These are phyloP conservation scores for Athalia circularis DNA, from an alignment of 2,888 invertebrate species.

Conservation along the genomic window DNA sequence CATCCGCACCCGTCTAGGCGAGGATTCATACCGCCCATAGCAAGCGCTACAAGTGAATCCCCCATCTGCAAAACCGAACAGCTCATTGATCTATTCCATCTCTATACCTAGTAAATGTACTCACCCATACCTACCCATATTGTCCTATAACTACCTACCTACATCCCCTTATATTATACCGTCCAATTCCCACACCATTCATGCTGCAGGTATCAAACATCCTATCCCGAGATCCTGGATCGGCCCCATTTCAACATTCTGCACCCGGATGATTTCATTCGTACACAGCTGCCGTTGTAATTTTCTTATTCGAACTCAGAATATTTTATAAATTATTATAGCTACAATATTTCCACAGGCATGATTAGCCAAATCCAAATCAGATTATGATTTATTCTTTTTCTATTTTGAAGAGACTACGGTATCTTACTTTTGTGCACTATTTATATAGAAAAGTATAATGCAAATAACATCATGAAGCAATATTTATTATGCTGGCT, in stretches of 20 bases:
- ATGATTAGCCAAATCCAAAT: too few species aligned
- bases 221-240: constrained; percentile 35
- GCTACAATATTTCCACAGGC: too few species aligned
- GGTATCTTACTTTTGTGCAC: background rate
- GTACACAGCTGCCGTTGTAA: background rate
- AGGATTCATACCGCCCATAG: constrained; percentile 41
- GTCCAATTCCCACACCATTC: background rate
- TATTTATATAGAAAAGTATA: background rate
- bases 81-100: constrained; percentile 44
- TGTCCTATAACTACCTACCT: background rate
- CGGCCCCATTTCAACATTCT: constrained; percentile 32
- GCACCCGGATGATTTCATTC: constrained; percentile 25
- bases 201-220: background rate
- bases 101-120: constrained; percentile 4
- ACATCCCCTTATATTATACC: constrained; percentile 1
- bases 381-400: too few species aligned
- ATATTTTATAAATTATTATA: too few species aligned
- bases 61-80: constrained; percentile 34
- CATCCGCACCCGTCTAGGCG: constrained; percentile 55
- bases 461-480: background rate
- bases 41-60: constrained; percentile 40
- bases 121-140: constrained; percentile 3
- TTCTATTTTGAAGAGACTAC: background rate
- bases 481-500: background rate
- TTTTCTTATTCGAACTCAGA: too few species aligned